Conservation (phyloP, 2,888 invertebrate genomes). For the Phortica magna region DNA sequence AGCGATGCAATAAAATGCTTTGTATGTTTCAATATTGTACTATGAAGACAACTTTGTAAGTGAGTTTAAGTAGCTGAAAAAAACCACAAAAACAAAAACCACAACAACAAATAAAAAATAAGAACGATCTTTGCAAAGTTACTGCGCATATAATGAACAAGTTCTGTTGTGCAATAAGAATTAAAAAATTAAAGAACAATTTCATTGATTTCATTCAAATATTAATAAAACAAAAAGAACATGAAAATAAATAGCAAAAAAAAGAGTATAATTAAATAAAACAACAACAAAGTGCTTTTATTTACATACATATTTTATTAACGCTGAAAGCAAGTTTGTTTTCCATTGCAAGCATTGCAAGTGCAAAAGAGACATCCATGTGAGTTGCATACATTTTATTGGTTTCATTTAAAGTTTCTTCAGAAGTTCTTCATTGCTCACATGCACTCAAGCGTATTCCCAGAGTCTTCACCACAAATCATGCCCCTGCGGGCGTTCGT, state of each 20-base stretch:
- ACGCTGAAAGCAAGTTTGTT: too few relatives aligned
- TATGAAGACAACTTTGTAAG: neutral
- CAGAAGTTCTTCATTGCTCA: too few relatives aligned
- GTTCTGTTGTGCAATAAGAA: slow-evolving; percentile 9
- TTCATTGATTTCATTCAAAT: neutral
- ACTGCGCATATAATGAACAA: neutral
- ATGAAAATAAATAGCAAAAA: neutral
- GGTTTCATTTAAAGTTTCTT: too few relatives aligned
- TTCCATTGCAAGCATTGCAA: too few relatives aligned
- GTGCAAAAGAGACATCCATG: too few relatives aligned
- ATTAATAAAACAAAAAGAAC: slow-evolving; percentile 6
- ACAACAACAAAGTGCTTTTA: neutral
- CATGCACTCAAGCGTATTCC: too few relatives aligned
- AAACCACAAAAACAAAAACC: too few relatives aligned
- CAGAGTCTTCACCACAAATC: too few relatives aligned
- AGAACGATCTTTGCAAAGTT: neutral
- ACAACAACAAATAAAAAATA: neutral
- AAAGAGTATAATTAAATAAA: slow-evolving; percentile 1
- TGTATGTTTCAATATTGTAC: slow-evolving; percentile 17
- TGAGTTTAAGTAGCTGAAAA: slow-evolving; percentile 4
- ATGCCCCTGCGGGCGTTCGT: too few relatives aligned
- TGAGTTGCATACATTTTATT: too few relatives aligned
- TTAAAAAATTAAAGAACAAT: neutral
- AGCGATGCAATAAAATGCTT: slow-evolving; percentile 1
- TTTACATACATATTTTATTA: neutral